Conservation (phyloP, 2,797 vertebrate genomes). For the Cottoperca gobio region DNA sequence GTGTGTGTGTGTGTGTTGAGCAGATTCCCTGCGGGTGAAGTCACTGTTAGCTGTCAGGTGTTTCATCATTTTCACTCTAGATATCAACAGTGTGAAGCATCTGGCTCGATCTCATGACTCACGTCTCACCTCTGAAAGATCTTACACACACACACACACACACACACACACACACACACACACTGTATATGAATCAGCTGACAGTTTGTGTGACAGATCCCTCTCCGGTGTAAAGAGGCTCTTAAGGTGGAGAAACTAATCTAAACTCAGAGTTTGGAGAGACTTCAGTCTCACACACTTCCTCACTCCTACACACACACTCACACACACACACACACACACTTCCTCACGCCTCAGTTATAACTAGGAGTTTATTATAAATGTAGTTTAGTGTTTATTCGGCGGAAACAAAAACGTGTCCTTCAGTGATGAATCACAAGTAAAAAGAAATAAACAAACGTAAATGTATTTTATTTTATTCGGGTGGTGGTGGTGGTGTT, state of each 20-base stretch:
- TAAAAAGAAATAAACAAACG: too few species aligned
- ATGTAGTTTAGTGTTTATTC: too few species aligned
- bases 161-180: constrained; percentile 16
- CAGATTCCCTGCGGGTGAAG: constrained; percentile 54
- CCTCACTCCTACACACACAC: constrained; percentile 19
- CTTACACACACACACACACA: neutral
- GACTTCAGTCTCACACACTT: constrained; percentile 54
- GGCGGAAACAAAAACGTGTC: too few species aligned
- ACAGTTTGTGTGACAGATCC: constrained; percentile 23
- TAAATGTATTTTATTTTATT: too few species aligned
- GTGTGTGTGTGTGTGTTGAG: constrained; percentile 13
- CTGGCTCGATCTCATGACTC: constrained; percentile 35
- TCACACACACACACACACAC: neutral
- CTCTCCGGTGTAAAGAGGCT: constrained; percentile 37
- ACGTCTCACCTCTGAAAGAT: neutral
- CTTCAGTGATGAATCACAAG: too few species aligned
- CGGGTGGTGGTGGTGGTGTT: too few species aligned
- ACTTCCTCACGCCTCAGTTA: too few species aligned
- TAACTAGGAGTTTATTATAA: neutral
- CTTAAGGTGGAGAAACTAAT: constrained; percentile 20
- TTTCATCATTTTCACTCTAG: constrained; percentile 29
- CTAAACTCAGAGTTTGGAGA: neutral
- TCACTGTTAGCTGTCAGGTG: constrained; percentile 38
- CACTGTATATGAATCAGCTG: constrained; percentile 34
- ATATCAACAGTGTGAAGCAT: constrained; percentile 38